These are phyloP conservation scores for Drosophila insularis DNA, from an alignment of 1,140 invertebrate species.

Conservation along the genomic window DNA sequence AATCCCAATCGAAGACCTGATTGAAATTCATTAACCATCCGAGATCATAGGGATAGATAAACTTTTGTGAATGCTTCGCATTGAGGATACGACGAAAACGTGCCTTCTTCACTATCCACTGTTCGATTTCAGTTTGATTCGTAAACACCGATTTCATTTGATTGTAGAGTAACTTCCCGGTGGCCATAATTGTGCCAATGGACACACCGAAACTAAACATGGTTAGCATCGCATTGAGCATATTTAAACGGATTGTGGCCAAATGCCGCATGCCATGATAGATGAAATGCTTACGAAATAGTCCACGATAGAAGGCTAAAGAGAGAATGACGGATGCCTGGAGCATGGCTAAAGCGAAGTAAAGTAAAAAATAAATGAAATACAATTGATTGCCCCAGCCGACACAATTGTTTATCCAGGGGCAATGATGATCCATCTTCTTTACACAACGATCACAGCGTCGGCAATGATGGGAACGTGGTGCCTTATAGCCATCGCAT, in stretches of 20 bases:
- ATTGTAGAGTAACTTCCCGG: constrained; percentile 92
- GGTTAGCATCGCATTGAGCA: constrained; percentile 84
- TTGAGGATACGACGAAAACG: constrained; percentile 84
- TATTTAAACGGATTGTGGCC: constrained; percentile 86
- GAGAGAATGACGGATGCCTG: constrained; percentile 91
- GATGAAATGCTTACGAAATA: constrained; percentile 34
- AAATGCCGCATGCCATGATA: constrained; percentile 83
- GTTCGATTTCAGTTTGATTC: constrained; percentile 97
- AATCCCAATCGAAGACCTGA: constrained; percentile 84
- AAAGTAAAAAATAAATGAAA: constrained; percentile 94
- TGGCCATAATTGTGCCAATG: constrained; percentile 93
- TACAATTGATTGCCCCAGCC: constrained; percentile 94
- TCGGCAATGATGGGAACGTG: constrained; percentile 97
- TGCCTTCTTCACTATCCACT: constrained; percentile 96
- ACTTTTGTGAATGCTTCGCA: constrained; percentile 81
- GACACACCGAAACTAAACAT: constrained; percentile 93
- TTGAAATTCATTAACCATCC: constrained; percentile 86
- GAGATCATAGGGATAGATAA: constrained; percentile 95
- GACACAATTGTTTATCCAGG: constrained; percentile 87
- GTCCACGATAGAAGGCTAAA: constrained; percentile 88
- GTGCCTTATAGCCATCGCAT: constrained; percentile 96
- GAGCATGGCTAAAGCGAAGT: constrained; percentile 92
- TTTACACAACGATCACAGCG: constrained; percentile 96
- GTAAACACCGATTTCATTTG: constrained; percentile 91
- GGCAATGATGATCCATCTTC: constrained; percentile 99